phyloP scores from a whole-genome alignment of 1,140 invertebrate species.

The Trinorchestia longiramus region DNA sequence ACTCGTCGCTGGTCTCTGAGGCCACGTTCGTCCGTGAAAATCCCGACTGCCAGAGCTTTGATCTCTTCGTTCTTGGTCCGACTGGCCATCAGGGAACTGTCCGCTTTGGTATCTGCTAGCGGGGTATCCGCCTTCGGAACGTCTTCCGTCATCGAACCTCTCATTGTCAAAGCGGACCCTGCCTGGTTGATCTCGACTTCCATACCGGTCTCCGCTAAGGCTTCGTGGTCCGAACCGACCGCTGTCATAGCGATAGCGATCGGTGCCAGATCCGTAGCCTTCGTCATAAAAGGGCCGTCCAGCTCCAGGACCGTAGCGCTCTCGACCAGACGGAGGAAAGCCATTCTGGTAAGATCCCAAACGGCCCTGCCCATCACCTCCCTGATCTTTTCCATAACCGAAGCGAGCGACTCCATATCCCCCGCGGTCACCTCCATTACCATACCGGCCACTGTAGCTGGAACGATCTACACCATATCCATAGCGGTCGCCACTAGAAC shows the following conservation, averaged over 20 bases:
- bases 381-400: background rate
- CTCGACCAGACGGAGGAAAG: background rate
- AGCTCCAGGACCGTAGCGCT: background rate
- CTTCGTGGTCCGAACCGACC: background rate
- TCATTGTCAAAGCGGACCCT: slow-evolving; percentile 17
- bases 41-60: slow-evolving; percentile 6
- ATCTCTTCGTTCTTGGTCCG: slow-evolving; percentile 46
- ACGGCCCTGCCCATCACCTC: background rate
- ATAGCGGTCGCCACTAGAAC: background rate
- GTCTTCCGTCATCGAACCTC: background rate
- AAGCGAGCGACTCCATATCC: slow-evolving; percentile 1
- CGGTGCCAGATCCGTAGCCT: slow-evolving; percentile 1
- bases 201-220: background rate
- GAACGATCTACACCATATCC: background rate
- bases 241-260: slow-evolving; percentile 1
- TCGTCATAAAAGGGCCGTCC: background rate
- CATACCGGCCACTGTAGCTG: slow-evolving; percentile 1
- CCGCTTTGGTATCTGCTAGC: slow-evolving; percentile 29
- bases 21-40: slow-evolving; percentile 33
- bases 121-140: background rate
- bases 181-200: background rate
- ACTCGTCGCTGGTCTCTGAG: slow-evolving; percentile 35
- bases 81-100: background rate
- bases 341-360: background rate
- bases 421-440: background rate